These are phyloP conservation scores for Drosophila eohydei DNA, from an alignment of 2,888 invertebrate species.

Conservation along the genomic window DNA sequence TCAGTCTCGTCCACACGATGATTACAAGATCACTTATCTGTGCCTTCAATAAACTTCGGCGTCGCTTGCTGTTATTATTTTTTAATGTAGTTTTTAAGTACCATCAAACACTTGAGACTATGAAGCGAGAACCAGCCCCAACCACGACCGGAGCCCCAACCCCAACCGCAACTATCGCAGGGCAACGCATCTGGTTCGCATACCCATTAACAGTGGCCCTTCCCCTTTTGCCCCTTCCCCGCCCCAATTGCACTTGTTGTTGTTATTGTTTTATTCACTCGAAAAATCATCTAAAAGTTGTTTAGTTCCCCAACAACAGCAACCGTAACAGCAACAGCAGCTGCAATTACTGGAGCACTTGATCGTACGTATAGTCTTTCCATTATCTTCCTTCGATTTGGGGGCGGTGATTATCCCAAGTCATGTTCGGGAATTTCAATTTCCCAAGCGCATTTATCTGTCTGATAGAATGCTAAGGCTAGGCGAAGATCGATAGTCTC, in stretches of 20 bases:
- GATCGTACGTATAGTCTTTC: constrained; percentile 23
- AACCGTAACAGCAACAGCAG: constrained; percentile 25
- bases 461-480: not conserved
- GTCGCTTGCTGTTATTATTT: constrained; percentile 71
- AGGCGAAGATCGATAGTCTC: not conserved
- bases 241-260: constrained; percentile 13
- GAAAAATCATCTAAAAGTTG: constrained; percentile 60
- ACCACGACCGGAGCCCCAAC: constrained; percentile 21
- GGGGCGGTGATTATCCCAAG: constrained; percentile 45
- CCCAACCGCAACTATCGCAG: constrained; percentile 27
- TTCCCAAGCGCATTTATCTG: constrained; percentile 40
- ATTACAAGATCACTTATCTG: constrained; percentile 79
- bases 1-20: constrained; percentile 45
- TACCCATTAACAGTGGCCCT: constrained; percentile 44
- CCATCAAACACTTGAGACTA: constrained; percentile 80
- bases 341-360: constrained; percentile 55
- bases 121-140: constrained; percentile 63
- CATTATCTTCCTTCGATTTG: constrained; percentile 34
- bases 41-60: constrained; percentile 73
- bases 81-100: constrained; percentile 80
- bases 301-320: constrained; percentile 41
- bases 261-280: constrained; percentile 35
- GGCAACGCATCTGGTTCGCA: constrained; percentile 35
- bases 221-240: not conserved
- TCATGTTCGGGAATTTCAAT: constrained; percentile 64